Evolutionary conservation across 2,113 vertebrate species (phyloP), one percentile per base, ranked within the genome.

Genomic region (Zootoca vivipara): DNA sequence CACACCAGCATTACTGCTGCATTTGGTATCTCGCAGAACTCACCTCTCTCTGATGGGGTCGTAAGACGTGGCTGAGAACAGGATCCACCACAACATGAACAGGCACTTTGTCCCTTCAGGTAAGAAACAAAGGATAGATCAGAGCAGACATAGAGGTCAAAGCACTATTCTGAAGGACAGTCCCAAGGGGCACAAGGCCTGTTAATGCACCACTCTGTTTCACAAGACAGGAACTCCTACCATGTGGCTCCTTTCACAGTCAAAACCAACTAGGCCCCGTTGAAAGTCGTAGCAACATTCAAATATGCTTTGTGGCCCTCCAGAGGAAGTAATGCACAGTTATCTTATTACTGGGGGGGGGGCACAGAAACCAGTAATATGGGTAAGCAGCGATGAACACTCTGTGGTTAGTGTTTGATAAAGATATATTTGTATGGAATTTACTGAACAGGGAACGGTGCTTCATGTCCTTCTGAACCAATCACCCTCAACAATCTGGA

Each of bases 11-110:
- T 30, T 75, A 33, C 83, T 83, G 16, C 28, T 42, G 20, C 12
- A 78, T 56, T 84, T 64, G 13, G n/a, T 10, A 90, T 88, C 62
- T n/a, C 9, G 38, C 74, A 87, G 85, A 85, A 93, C 91, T 96
- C 96, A 99, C 99, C 97, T 99, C 99, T 97, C 99, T 98, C 95
- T 99, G 99, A 97, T 99, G 99, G 62, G 99, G 99, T 93, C 99
- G 95, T 82, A 99, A 96, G 42, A 99, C 97, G 84, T 97, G 98
- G 93, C 97, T 97, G 88, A 99, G 96, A 85, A 99, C 91, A 88
- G 99, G 99, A 97, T 99, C 99, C 91, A 99, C 98, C 78, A 99
- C 99, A 84, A 99, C 99, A 86, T 99, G 99, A 82, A 99, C 97
- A 18, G 98, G 98, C 64, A 97, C 87, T 94, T 98, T 99, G 78